Evolutionary conservation across 2,797 vertebrate species (phyloP), one percentile per base, ranked within the genome.

Genomic region (Periparus ater): DNA sequence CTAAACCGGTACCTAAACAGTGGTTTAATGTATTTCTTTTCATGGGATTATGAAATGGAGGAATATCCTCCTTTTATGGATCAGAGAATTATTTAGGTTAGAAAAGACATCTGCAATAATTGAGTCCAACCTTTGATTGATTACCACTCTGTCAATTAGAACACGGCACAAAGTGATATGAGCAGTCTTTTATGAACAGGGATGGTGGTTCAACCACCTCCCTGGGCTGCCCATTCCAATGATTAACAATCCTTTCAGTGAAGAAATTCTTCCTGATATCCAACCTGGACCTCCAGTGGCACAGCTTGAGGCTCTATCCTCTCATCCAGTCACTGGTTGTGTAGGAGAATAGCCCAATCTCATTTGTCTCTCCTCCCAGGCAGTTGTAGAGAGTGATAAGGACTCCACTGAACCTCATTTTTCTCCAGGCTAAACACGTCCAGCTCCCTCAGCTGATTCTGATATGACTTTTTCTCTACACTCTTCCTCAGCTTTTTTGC

Each of bases 101-200:
- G 27, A 79, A 87, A 38, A 36, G 23, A 51, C 6, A 5, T 51
- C 27, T 38, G 38, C 0, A 0, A 34, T 34, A 18, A 23, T 44
- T 0, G 1, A 29, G 14, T 53, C 20, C 53, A 60, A 9, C 5
- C 8, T 66, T 58, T 65, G 26, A 32, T 16, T 81, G 22, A 45
- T 21, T 9, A 20, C 6, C 11, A 20, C 4, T 6, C 45, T 38
- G 20, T n/a, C 54, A 66, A 26, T 20, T 66, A 12, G 23, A 73
- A 20, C 61, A 45, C 2, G 2, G 1, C 11, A 42, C 3, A 2
- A 60, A 74, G 25, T 34, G 8, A 40, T 50, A 60, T 2, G 10
- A 38, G 7, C n/a, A 34, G 15, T 40, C 7, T 13, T 70, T 40
- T 47, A 15, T 47, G n/a, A 74, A 13, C 10, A 40, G 14, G 29